These are phyloP conservation scores for Conomelus anceps DNA, from an alignment of 2,888 invertebrate genomes.

Conservation along the genomic window DNA sequence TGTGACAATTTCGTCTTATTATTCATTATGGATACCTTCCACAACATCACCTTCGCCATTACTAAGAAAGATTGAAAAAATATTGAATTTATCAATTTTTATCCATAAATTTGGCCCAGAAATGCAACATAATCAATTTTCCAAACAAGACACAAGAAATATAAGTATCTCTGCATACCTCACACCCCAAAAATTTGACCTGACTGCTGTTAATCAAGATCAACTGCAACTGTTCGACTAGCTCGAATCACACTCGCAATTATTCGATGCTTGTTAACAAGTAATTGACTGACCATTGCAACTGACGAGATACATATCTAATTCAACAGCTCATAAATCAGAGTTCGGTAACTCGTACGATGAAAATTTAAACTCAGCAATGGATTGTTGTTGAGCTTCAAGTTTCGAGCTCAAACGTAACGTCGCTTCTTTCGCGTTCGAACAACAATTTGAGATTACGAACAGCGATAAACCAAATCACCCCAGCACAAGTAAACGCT, in stretches of 20 bases:
- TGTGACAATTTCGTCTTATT: too few relatives aligned
- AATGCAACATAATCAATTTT: too few relatives aligned
- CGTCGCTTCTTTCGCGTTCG: neutral
- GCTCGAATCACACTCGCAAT: neutral
- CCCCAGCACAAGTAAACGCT: neutral
- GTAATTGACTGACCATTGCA: neutral
- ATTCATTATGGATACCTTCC: too few relatives aligned
- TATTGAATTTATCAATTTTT: too few relatives aligned
- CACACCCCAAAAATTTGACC: neutral
- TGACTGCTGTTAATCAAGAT: neutral
- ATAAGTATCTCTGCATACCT: neutral
- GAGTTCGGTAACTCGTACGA: neutral
- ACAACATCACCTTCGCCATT: too few relatives aligned
- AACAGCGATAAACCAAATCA: neutral
- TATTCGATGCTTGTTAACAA: neutral
- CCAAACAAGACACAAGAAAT: too few relatives aligned
- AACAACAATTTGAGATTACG: neutral
- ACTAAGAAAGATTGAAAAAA: too few relatives aligned
- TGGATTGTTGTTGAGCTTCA: neutral
- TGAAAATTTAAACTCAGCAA: neutral
- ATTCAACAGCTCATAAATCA: neutral
- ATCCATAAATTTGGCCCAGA: too few relatives aligned
- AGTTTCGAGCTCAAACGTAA: neutral
- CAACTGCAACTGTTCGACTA: neutral
- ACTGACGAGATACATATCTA: neutral